Percentiles rank a stretch among this genome's conserved stretches.
phyloP scores from a whole-genome alignment of 2,797 vertebrate species.

The Ataeniobius toweri region DNA sequence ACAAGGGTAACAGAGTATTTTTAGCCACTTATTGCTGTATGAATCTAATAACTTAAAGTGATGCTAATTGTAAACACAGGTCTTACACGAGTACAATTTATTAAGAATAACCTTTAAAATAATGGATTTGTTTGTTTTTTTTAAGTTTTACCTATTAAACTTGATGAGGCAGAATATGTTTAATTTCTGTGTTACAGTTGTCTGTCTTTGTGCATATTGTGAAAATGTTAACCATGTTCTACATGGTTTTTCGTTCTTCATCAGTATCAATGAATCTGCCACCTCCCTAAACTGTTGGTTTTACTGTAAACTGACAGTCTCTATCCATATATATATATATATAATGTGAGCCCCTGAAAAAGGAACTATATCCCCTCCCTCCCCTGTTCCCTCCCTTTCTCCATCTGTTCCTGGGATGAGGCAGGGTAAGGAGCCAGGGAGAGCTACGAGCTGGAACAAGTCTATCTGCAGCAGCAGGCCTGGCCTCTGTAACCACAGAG shows the following conservation, averaged over 20 bases:
- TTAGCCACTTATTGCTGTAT: background rate
- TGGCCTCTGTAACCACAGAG: constrained; percentile 75
- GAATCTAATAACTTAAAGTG: background rate
- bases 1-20: background rate
- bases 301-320: constrained; percentile 72
- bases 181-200: background rate
- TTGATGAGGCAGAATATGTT: background rate
- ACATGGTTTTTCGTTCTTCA: constrained; percentile 6
- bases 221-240: constrained; percentile 8
- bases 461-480: constrained; percentile 83
- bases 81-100: background rate
- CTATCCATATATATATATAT: constrained; percentile 48
- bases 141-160: background rate
- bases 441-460: constrained; percentile 81
- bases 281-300: constrained; percentile 44
- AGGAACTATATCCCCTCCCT: constrained; percentile 69
- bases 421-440: constrained; percentile 76
- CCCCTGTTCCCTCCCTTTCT: constrained; percentile 69
- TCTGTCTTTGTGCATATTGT: constrained; percentile 2
- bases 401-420: constrained; percentile 79
- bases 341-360: constrained; percentile 59
- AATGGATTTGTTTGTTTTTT: background rate
- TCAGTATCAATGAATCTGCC: constrained; percentile 26
- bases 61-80: background rate
- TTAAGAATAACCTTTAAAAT: background rate